Evolutionary conservation across 1,140 invertebrate genomes (phyloP), one percentile per base, ranked within the genome.

Genomic region (Papilio dardanus): DNA sequence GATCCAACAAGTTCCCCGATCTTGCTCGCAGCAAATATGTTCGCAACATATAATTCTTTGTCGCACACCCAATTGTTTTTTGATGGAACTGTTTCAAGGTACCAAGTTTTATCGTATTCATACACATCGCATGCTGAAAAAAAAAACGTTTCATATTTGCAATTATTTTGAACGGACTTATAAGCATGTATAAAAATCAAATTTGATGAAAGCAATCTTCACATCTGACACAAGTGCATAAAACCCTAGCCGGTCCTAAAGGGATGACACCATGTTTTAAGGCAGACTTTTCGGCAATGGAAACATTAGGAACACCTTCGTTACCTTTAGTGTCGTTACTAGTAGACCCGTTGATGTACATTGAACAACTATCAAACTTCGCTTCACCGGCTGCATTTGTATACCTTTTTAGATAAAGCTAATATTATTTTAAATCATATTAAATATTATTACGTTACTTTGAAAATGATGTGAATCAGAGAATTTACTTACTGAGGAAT

Each of bases 31-130:
- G 87, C 84, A 30, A 90, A 86, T 62, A 91, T 85, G 80, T 92
- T 91, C 21, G 85, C 86, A 2, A 89, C 83, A 66, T 89, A 82
- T 68, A 92, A 73, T 76, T 89, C 87, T 71, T 89, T 81, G 58
- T 88, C 80, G 74, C 92, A 93, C 5, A 93, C 89, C 92, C 92
- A 93, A 79, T 91, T 81, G 67, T 91, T 87, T 66, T 88, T 81
- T 31, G 88, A 84, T 12, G 88, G 75, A 31, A 87, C 79, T 6
- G 92, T 92, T 67, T 62, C 76, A 46, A 84, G 81, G 35, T 92
- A 93, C 92, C 92, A 93, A 24, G 88, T 91, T 50, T 78, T 84
- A 75, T 93, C 89, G 71, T 88, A 92, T 5, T 77, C 78, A 77
- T 84, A 93, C 31, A 76, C 71, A 58, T 83, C 73, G 77, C 90